Base-by-base conservation (phyloP, 2,888 invertebrate genomes). In the Eilema griseolum region DNA sequence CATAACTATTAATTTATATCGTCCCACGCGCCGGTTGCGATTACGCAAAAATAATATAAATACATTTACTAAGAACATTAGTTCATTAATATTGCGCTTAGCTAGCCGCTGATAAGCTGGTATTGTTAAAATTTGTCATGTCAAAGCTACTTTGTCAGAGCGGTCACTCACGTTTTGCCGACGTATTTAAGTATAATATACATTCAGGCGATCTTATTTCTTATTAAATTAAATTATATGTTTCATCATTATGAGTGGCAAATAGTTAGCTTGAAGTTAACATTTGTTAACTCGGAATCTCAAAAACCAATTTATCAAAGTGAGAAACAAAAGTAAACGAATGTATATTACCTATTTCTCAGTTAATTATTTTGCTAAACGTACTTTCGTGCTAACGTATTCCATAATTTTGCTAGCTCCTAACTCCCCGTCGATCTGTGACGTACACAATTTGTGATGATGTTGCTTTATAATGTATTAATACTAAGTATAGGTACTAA, bases 371-470 rank as follows among this genome's bases (percentile, higher is more conserved):
- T 16, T 52, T 52, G 52, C 52, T 5, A n/a, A 52, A 7, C 20
- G n/a, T 52, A 20, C 10, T 52, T 0, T 52, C 52, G 52, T 52
- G 52, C n/a, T 52, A 52, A 52, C 52, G n/a, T n/a, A n/a, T n/a
- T n/a, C 7, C n/a, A n/a, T 52, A n/a, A n/a, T n/a, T n/a, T 52
- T 52, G 52, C 52, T 52, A 52, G 52, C n/a, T 52, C 52, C n/a
- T n/a, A n/a, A 52, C n/a, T 52, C 20, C 52, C 52, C 10, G 10
- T 52, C 52, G 52, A 20, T 52, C 52, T 52, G n/a, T 52, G 52
- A 52, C 52, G 52, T 52, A 52, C n/a, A n/a, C n/a, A n/a, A 52
- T 52, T 52, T 52, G 8, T 52, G 52, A 52, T 52, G 52, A 52
- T 52, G 52, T 52, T 10, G 52, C 52, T 52, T 10, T n/a, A 52